phyloP scores from a whole-genome alignment of 2,797 vertebrate genomes.

The Onychomys leucogaster region DNA sequence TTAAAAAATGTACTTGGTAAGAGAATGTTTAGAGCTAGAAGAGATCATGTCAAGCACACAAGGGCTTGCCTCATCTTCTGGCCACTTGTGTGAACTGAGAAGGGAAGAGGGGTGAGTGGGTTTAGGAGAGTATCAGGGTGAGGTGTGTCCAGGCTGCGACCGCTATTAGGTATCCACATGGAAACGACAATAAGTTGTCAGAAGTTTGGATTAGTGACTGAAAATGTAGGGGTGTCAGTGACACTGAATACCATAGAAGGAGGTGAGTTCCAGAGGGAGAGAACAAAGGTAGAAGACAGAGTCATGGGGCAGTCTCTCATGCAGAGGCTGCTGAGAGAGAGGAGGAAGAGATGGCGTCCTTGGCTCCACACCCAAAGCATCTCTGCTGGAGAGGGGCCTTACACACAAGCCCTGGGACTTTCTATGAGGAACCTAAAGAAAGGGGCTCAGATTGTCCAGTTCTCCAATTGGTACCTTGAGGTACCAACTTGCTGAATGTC shows the following conservation, averaged over 20 bases:
- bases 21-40: neutral
- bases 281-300: neutral
- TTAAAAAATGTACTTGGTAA: neutral
- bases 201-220: neutral
- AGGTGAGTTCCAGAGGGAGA: neutral
- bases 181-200: neutral
- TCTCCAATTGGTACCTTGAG: neutral
- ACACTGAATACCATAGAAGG: neutral
- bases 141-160: neutral
- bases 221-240: neutral
- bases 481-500: neutral
- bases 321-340: neutral
- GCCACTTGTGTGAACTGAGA: neutral
- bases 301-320: no score
- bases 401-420: neutral
- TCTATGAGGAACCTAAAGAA: neutral
- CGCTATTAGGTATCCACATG: neutral
- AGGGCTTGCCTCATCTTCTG: neutral
- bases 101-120: no score
- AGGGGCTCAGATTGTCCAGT: neutral
- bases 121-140: neutral
- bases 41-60: neutral
- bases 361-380: neutral
- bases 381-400: neutral
- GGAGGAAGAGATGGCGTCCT: neutral